Percentiles rank a stretch among this genome's conserved stretches.
These are phyloP conservation scores for Drosophila arawakana DNA, from an alignment of 1,140 invertebrate species.

Conservation along the genomic window DNA sequence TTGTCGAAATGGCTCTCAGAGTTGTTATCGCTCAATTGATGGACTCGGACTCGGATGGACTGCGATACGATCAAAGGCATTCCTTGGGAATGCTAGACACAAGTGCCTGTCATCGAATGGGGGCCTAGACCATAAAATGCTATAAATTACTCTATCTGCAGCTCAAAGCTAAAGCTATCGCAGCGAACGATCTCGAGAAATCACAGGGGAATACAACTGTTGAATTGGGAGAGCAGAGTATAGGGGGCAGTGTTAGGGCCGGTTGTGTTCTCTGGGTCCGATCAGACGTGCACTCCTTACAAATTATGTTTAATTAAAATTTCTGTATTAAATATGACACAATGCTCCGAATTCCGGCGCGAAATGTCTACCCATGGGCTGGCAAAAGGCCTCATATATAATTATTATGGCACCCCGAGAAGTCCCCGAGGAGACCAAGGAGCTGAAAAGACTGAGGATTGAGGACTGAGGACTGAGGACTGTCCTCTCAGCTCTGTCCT, in stretches of 20 bases:
- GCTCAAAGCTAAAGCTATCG: constrained; percentile 54
- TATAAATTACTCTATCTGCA: constrained; percentile 79
- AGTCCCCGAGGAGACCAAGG: constrained; percentile 14
- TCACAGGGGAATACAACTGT: constrained; percentile 22
- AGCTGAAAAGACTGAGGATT: neutral
- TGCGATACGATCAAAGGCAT: constrained; percentile 46
- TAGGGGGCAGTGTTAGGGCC: too few species aligned
- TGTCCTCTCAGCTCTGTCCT: neutral
- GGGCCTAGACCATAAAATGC: constrained; percentile 62
- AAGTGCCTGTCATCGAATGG: constrained; percentile 48
- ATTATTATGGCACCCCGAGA: constrained; percentile 74
- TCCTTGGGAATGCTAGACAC: constrained; percentile 50
- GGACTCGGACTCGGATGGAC: constrained; percentile 13
- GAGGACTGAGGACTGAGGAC: neutral
- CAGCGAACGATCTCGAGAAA: constrained; percentile 39
- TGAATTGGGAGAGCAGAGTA: neutral
- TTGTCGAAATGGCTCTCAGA: constrained; percentile 17
- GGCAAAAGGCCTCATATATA: constrained; percentile 48
- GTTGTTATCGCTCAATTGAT: constrained; percentile 50
- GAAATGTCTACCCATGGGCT: constrained; percentile 57
- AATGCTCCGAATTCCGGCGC: constrained; percentile 83
- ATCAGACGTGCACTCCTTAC: constrained; percentile 78
- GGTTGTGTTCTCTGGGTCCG: neutral
- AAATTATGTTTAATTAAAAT: constrained; percentile 84
- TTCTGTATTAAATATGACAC: constrained; percentile 84